Evolutionary conservation across 2,888 invertebrate genomes (phyloP), one percentile per base, ranked within the genome.

Genomic region (Rugalucina vietnamica): DNA sequence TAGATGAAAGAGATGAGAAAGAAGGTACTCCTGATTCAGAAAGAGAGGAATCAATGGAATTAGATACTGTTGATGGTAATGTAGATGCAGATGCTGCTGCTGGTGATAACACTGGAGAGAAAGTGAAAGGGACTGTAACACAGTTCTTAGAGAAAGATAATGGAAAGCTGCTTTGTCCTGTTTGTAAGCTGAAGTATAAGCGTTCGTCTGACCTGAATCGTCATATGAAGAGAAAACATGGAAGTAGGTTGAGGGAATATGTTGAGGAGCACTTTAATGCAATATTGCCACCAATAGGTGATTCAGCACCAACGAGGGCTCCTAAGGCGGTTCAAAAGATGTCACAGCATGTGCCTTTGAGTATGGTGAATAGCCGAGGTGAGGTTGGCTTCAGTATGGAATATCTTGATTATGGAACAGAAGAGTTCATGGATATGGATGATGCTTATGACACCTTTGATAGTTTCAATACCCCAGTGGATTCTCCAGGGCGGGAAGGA

Each of bases 201-300:
- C 82, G 93, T n/a, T 90, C 92, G 0, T 92, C 93, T 10, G 94
- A 94, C 81, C 87, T 94, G 60, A 93, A 93, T 73, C 86, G 93
- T 4, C 94, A 94, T 86, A 92, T 94, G 92, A 94, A 93, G 79
- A 85, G 91, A 27, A 94, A 93, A 70, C 94, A 94, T 81, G 92
- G 91, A 37, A 87, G 91, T 36, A 87, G 90, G 32, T 83, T 93
- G 76, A 87, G 90, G 57, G 92, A 93, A 54, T 90, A 88, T 74
- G 75, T 89, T 1, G 88, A 86, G 75, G 88, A 72, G 50, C 75
- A 57, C 54, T 34, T 54, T 21, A 78, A 79, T 43, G 50, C 34
- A 24, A 24, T n/a, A 39, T 43, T 72, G 24, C 72, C 72, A 12
- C 65, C 65, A 1, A 1, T 65, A 18, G 65, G 34, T 18, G 21